These are phyloP conservation scores for Melanchra persicariae DNA, from an alignment of 2,888 invertebrate genomes.

Conservation along the genomic window DNA sequence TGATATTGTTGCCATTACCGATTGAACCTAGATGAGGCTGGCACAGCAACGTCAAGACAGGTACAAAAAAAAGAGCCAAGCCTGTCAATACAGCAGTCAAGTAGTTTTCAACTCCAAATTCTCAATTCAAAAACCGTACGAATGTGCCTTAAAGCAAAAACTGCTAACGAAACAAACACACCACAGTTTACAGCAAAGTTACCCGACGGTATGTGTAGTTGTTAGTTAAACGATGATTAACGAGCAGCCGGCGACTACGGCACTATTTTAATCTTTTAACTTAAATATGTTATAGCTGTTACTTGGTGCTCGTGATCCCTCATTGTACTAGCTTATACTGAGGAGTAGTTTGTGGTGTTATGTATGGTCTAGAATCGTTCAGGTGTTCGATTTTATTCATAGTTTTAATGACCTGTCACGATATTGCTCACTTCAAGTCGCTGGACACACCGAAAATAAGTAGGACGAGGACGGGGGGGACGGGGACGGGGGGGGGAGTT, in stretches of 20 bases:
- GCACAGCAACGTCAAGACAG: too few species aligned
- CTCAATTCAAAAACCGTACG: background rate
- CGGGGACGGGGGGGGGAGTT: too few species aligned
- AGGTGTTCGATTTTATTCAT: background rate
- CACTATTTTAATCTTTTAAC: constrained; percentile 62
- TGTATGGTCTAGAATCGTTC: background rate
- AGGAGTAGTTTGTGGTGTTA: background rate
- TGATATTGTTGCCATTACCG: too few species aligned
- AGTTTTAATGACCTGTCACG: background rate
- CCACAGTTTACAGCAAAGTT: constrained; percentile 34
- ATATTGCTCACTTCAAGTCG: background rate
- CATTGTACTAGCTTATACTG: constrained; percentile 1
- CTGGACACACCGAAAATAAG: too few species aligned
- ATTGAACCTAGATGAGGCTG: too few species aligned
- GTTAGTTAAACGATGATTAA: constrained; percentile 55
- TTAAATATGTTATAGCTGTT: constrained; percentile 53
- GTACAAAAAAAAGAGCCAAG: too few species aligned
- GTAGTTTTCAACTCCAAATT: background rate
- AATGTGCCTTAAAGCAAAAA: constrained; percentile 7
- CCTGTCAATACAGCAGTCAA: too few species aligned
- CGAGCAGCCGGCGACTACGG: constrained; percentile 34
- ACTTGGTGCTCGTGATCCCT: constrained; percentile 21
- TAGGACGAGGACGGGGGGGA: too few species aligned
- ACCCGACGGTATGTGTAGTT: constrained; percentile 33
- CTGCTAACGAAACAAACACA: constrained; percentile 7